phyloP scores from a whole-genome alignment of 30 jellyfish, hydroid and myxozoan species.

The Aurelia aurita complex sp. Pacific region DNA sequence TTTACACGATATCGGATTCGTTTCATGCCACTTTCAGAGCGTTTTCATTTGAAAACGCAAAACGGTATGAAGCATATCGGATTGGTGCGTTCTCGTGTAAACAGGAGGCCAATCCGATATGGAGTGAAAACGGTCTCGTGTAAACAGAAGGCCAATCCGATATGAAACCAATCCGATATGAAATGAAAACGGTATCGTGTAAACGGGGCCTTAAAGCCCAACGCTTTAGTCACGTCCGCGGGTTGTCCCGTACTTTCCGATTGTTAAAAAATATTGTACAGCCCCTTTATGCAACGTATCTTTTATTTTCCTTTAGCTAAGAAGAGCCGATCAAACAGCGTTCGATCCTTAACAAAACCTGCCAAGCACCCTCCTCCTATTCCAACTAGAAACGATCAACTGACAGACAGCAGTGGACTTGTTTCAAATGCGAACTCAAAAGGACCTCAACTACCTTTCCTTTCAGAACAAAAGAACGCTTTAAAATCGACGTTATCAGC shows the following conservation, averaged over 20 bases:
- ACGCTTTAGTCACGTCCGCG: no score
- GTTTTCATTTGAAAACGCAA: no score
- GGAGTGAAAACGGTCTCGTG: no score
- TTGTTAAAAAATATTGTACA: neutral
- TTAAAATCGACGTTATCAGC: constrained; percentile 35
- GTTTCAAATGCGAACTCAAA: neutral
- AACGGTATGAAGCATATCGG: no score
- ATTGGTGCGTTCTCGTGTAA: no score
- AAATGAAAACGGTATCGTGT: no score
- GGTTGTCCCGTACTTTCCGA: neutral
- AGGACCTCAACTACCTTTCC: neutral
- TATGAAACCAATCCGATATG: no score
- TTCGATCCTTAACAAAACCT: constrained; percentile 28
- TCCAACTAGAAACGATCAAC: constrained; percentile 27
- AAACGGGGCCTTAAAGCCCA: no score
- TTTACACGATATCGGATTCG: no score
- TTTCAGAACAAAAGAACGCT: constrained; percentile 5
- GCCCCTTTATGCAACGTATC: neutral
- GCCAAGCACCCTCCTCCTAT: constrained; percentile 58
- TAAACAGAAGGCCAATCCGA: no score
- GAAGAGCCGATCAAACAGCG: constrained; percentile 45
- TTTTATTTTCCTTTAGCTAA: neutral
- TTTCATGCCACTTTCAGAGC: no score
- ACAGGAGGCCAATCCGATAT: no score
- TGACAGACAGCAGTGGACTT: neutral